phyloP scores from a whole-genome alignment of 2,113 vertebrate genomes.

The Poecile atricapillus region DNA sequence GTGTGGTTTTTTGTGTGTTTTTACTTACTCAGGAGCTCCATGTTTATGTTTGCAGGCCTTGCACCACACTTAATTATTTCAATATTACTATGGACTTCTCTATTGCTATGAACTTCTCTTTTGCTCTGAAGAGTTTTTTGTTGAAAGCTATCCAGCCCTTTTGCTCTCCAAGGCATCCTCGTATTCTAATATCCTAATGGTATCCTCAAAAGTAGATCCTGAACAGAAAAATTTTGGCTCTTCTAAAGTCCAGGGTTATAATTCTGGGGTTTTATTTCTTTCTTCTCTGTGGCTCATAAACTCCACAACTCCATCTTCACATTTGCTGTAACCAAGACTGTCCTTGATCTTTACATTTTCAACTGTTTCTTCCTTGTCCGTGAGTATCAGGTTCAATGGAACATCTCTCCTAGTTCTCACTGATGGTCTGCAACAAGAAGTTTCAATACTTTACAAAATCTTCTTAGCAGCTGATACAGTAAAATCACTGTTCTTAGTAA shows the following conservation, averaged over 20 bases:
- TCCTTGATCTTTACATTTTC: background rate
- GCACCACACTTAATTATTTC: background rate
- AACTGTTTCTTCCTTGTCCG: background rate
- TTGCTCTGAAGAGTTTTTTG: background rate
- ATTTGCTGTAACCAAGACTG: background rate
- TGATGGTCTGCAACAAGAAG: background rate
- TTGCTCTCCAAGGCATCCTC: background rate
- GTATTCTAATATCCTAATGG: too few species aligned
- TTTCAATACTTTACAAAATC: background rate
- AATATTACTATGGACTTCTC: background rate
- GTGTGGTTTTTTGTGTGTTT: background rate
- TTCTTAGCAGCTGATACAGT: background rate
- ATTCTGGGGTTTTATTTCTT: background rate
- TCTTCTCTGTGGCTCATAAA: background rate
- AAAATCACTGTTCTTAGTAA: background rate
- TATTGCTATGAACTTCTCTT: background rate
- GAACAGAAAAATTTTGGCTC: fast-evolving
- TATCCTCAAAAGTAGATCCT: background rate
- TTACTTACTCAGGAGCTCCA: background rate
- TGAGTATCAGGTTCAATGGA: background rate
- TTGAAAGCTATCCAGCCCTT: background rate
- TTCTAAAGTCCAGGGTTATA: background rate
- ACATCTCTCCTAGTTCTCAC: background rate
- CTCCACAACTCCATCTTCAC: background rate
- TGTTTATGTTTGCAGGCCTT: background rate